phyloP scores from a whole-genome alignment of 2,888 invertebrate genomes.

The Agrenia bidenticulata region DNA sequence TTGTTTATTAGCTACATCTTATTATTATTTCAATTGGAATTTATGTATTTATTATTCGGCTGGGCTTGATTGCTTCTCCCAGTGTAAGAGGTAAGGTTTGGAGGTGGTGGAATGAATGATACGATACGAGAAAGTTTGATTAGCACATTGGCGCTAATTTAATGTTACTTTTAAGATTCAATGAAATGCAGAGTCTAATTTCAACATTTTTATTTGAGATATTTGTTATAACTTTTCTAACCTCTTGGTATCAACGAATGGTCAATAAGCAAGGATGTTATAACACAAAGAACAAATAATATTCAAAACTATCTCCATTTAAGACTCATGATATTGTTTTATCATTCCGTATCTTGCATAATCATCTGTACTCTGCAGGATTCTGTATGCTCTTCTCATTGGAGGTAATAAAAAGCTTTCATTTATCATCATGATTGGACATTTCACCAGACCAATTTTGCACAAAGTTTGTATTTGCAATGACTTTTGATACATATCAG shows the following conservation, averaged over 20 bases:
- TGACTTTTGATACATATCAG: no score
- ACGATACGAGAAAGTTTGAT: slow-evolving; percentile 50
- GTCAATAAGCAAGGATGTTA: slow-evolving; percentile 12
- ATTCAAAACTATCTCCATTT: slow-evolving; percentile 14
- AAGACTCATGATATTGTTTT: slow-evolving; percentile 15
- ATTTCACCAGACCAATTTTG: no score
- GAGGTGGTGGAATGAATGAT: slow-evolving; percentile 21
- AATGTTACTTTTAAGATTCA: slow-evolving; percentile 38
- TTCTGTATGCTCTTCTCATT: no score
- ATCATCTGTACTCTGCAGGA: background rate
- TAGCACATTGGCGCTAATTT: slow-evolving; percentile 47
- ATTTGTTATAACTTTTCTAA: slow-evolving; percentile 23
- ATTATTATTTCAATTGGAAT: no score
- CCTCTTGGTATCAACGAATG: slow-evolving; percentile 2
- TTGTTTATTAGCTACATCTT: no score
- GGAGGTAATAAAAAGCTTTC: no score
- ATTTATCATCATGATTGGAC: no score
- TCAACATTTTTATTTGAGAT: slow-evolving; percentile 31
- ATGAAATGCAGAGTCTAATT: slow-evolving; percentile 17
- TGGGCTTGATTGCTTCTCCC: no score
- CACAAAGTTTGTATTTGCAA: no score
- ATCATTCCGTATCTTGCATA: slow-evolving; percentile 15
- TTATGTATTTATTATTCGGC: no score
- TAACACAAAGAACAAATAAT: slow-evolving; percentile 17
- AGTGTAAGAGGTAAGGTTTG: background rate